Base-by-base conservation (phyloP, 2,888 invertebrate species). In the Stenurella melanura region DNA sequence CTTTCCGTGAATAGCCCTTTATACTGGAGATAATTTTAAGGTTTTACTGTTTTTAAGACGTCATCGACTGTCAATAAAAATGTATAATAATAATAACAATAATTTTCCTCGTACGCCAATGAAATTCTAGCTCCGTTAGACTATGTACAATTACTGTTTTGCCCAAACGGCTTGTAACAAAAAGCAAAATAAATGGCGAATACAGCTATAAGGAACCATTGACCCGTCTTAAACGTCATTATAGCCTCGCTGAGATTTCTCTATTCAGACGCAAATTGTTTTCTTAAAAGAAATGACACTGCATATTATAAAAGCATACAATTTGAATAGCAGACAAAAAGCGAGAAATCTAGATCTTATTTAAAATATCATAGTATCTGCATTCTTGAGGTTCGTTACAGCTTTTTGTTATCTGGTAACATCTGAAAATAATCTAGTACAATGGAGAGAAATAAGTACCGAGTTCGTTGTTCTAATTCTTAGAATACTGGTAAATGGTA, bases 261-360 rank as follows among this genome's bases (percentile, higher is more conserved):
- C 58, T 58, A 58, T 58, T 58, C 21, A 19, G 58, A 58, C 21
- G 10, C 21, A 58, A 50, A 50, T 50, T 15, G 50, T 50, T n/a
- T 50, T 58, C 21, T 54, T 19, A 12, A 58, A 58, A 58, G 58
- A 19, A 58, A 19, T 58, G 58, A 58, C 58, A 18, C 12, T 21
- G 19, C 58, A 58, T 11, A n/a, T 57, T 57, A 11, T 11, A n/a
- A 50, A 15, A 50, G 50, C 50, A 50, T 3, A 15, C 50, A 50
- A 50, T 50, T 50, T 50, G 50, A 50, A 50, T 50, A 50, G 1
- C n/a, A n/a, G 50, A 50, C 50, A 50, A n/a, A 42, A 50, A 50
- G 50, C 50, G 50, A 50, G 50, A 50, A 50, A 50, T 15, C 50
- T n/a, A 50, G 50, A 50, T 50, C n/a, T 50, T n/a, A n/a, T 50